These are phyloP conservation scores for Drosophila nigromelanica DNA, from an alignment of 1,140 invertebrate genomes.

Conservation along the genomic window DNA sequence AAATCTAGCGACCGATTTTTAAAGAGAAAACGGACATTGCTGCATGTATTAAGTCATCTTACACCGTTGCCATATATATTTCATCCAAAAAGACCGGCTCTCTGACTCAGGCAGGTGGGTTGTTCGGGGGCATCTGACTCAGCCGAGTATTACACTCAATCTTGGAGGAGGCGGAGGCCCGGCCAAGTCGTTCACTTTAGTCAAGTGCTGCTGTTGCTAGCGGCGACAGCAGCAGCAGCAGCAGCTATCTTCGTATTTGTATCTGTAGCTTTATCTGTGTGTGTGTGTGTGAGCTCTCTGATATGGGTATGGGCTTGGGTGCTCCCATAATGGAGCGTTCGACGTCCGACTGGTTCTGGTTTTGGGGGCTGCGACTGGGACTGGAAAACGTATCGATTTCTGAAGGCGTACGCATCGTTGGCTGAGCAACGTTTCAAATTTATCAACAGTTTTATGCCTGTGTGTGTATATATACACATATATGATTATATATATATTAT, in stretches of 20 bases:
- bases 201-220: slow-evolving; percentile 51
- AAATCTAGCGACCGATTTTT: slow-evolving; percentile 39
- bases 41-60: slow-evolving; percentile 71
- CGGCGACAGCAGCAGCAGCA: slow-evolving; percentile 20
- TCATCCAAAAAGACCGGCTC: slow-evolving; percentile 66
- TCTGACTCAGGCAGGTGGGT: slow-evolving; percentile 63
- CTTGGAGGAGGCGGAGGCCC: slow-evolving; percentile 32
- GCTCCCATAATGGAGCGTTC: slow-evolving; percentile 55
- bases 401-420: slow-evolving; percentile 63
- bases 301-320: slow-evolving; percentile 61
- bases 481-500: slow-evolving; percentile 6
- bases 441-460: slow-evolving; percentile 39
- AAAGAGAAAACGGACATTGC: slow-evolving; percentile 60
- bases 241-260: slow-evolving; percentile 34
- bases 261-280: slow-evolving; percentile 14
- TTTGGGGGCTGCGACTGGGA: slow-evolving; percentile 57
- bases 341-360: slow-evolving; percentile 55
- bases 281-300: slow-evolving; percentile 24
- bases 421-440: slow-evolving; percentile 50
- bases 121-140: slow-evolving; percentile 47
- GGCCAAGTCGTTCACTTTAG: slow-evolving; percentile 50
- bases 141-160: slow-evolving; percentile 45
- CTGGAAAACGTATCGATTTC: slow-evolving; percentile 66
- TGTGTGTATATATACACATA: neutral
- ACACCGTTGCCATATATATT: slow-evolving; percentile 19